Evolutionary conservation across 2,113 vertebrate genomes (phyloP).

Genomic region (Naja naja): DNA sequence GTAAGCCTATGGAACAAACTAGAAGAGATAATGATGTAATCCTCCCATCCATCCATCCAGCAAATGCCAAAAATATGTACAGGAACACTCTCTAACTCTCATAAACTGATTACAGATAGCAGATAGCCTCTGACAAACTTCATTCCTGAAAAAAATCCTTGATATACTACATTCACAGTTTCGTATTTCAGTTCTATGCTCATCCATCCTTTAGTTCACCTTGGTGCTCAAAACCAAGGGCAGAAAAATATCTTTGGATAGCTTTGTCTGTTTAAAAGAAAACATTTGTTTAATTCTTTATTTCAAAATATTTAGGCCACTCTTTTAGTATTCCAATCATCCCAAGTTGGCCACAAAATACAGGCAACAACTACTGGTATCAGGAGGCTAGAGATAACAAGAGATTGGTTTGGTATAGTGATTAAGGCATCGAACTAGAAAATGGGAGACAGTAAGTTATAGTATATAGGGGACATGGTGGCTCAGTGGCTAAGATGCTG

Average conservation of each 20-base stretch:
- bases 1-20: not conserved
- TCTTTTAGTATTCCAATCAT: not conserved
- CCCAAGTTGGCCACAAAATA: not conserved
- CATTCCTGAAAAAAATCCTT: not conserved
- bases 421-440: no score
- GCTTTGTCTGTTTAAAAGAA: not conserved
- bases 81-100: not conserved
- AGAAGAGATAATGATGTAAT: not conserved
- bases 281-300: not conserved
- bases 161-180: not conserved
- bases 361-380: not conserved
- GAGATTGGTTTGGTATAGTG: not conserved
- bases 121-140: not conserved
- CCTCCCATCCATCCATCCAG: not conserved
- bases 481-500: no score
- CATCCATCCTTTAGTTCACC: not conserved
- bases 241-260: no score
- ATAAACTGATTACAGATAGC: not conserved
- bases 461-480: no score
- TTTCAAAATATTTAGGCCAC: not conserved
- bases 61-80: not conserved
- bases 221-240: not conserved
- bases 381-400: not conserved
- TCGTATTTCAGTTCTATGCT: not conserved
- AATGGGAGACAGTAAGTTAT: no score